phyloP scores from a whole-genome alignment of 2,113 vertebrate genomes.

The Bos javanicus region DNA sequence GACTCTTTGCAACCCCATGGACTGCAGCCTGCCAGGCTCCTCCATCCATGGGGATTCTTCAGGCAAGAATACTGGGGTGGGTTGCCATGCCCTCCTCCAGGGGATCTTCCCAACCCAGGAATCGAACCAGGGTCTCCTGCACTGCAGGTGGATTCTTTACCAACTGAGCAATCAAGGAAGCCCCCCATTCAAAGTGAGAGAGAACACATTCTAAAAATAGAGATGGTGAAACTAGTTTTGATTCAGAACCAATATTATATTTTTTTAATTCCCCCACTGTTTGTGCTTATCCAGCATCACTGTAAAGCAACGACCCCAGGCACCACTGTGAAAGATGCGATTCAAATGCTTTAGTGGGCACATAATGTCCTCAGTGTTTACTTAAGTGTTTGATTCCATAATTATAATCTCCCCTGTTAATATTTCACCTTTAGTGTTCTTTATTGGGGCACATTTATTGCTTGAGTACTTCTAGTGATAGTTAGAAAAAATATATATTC shows the following conservation, averaged over 20 bases:
- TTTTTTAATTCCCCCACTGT: not conserved
- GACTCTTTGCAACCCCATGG: not conserved
- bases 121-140: not conserved
- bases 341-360: slow-evolving; percentile 3
- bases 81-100: not conserved
- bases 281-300: not conserved
- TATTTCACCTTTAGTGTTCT: slow-evolving; percentile 59
- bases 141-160: not conserved
- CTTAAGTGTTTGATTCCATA: slow-evolving; percentile 36
- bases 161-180: not conserved
- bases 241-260: not conserved
- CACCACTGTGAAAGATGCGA: not conserved
- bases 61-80: not conserved
- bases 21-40: not conserved
- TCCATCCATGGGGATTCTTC: not conserved
- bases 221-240: not conserved
- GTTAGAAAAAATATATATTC: slow-evolving; percentile 25
- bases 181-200: not conserved
- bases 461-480: slow-evolving; percentile 22
- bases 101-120: not conserved
- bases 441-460: slow-evolving; percentile 42
- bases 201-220: not conserved
- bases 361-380: slow-evolving; percentile 39
- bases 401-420: slow-evolving; percentile 53
- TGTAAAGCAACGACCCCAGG: not conserved